Evolutionary conservation across 2,888 invertebrate species (phyloP), one percentile per base, ranked within the genome.

Genomic region (Allolobophora icterica): DNA sequence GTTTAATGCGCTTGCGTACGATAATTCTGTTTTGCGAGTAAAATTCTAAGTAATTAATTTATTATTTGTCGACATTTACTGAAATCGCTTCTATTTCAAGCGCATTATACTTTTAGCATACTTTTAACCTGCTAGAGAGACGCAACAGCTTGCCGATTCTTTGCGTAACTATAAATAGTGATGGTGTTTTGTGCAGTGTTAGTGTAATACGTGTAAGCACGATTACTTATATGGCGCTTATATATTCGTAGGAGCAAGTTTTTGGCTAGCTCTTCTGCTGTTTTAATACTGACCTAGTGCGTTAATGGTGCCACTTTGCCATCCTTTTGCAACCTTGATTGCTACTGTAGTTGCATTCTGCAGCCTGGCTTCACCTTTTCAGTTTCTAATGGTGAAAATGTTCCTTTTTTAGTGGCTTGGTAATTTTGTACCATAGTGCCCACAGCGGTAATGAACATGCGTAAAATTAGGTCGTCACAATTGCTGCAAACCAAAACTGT

Each of bases 41-140:
- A 87, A 87, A 87, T 35, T 35, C 34, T 87, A 87, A 87, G 87
- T 87, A 87, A 35, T 87, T 87, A 24, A 87, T 87, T 87, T 87
- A 52, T 71, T 71, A 71, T 71, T 71, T 71, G 71, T 71, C 71
- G 71, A n/a, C 3, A n/a, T 71, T 71, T 30, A n/a, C 4, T 71
- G 5, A 71, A 71, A 71, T 30, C 8, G 71, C n/a, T 30, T 71
- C 8, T 71, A 17, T 30, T n/a, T 71, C 30, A 13, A 71, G 71
- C n/a, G 71, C 71, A 71, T 71, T n/a, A 71, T n/a, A 8, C n/a
- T 71, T n/a, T 71, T 71, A n/a, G 8, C 30, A n/a, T 71, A 71
- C 71, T 71, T 30, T 71, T 71, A n/a, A n/a, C 30, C 71, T 71
- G 30, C 30, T n/a, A 71, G 8, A 30, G 3, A 71, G 71, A 71